Evolutionary conservation across 2,888 invertebrate genomes (phyloP), one percentile per base, ranked within the genome.

Genomic region (Platycheirus rosarum): DNA sequence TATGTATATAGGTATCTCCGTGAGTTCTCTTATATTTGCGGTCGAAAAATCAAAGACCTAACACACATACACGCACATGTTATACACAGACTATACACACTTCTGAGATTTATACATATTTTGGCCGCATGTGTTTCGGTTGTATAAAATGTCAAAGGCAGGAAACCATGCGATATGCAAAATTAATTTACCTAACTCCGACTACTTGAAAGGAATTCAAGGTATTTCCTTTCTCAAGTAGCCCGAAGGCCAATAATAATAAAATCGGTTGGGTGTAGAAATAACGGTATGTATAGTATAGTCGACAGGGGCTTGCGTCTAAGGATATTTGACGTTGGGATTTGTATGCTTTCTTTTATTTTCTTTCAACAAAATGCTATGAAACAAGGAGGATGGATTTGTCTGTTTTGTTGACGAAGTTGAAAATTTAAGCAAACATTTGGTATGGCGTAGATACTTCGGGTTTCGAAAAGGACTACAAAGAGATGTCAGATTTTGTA

Each of bases 151-250:
- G 69, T 69, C 62, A 65, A 70, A 70, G 49, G 49, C 63, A 65
- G 65, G 20, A 70, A 57, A 48, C 57, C 65, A 70, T 57, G 65
- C 49, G 70, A 53, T 77, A 57, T 77, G 63, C 77, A 70, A 70
- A 70, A 77, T 77, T 77, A 77, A 77, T 77, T 77, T 77, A 46
- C 77, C 57, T 65, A 29, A 20, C 55, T 57, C 53, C 35, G 49
- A 55, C n/a, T n/a, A n/a, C 48, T 70, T 55, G 65, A 63, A 70
- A 77, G 57, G 70, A 65, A 65, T 70, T 70, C 42, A 42, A 70
- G 63, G 76, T 77, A 77, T 69, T 70, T 70, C 55, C 37, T 51
- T 44, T 37, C 35, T 48, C 55, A 65, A 70, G 42, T 65, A 65
- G 65, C 70, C 70, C 40, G 23, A 63, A 63, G 76, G 53, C 62